Evolutionary conservation across 2,888 invertebrate species (phyloP), one percentile per base, ranked within the genome.

Genomic region (Craniophora ligustri): DNA sequence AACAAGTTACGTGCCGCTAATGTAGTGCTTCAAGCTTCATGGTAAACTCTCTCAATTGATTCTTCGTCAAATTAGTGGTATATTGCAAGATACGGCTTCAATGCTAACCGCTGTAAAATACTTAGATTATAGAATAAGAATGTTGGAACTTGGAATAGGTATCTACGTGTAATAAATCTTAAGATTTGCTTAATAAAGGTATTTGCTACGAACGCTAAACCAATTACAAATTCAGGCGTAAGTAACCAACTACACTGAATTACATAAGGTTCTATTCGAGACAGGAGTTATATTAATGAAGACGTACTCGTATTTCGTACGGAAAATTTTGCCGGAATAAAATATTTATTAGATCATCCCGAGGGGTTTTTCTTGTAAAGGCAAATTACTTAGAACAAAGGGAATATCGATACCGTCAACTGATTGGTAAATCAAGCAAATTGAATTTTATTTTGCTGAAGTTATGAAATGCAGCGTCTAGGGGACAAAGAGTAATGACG

Each of bases 331-430:
- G 48, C 42, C 51, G 59, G 58, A 72, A 75, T 75, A 73, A 76
- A 75, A 75, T 79, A 76, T 75, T 72, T 71, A 72, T 50, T 39
- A 55, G 38, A 63, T 58, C 39, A 42, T 60, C 67, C 53, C 53
- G 39, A 41, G 49, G 67, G 61, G 34, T 38, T 68, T 57, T 59
- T 60, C 34, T 45, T 28, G 48, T 58, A 66, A 75, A 75, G 70
- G 72, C 69, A 75, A 76, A 78, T 75, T 72, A 66, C 58, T 36
- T 28, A 74, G 71, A 78, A 79, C 76, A 78, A 79, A 73, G 59
- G 64, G 55, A 77, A 67, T 72, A 67, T 67, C 62, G 64, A 68
- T 79, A 51, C 66, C 67, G 60, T 63, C 65, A 67, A 73, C 67
- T 73, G 72, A 78, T 76, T 75, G 66, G 62, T 61, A 54, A 65